A percentile compares a stretch with the other conserved stretches of the same genome.
phyloP scores from a whole-genome alignment of 1,140 invertebrate genomes.

The Cryptotermes secundus region DNA sequence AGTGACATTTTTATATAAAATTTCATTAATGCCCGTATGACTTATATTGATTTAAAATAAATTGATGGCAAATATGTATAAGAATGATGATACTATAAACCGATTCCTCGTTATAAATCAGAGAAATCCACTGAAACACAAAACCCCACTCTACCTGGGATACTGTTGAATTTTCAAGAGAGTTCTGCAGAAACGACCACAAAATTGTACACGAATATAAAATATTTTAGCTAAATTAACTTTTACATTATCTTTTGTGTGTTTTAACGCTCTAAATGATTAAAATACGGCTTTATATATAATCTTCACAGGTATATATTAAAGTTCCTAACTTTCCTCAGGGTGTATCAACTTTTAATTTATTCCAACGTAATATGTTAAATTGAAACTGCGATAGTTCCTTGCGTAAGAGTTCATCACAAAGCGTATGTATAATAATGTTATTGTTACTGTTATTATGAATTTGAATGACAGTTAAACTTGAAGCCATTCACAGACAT shows the following conservation, averaged over 20 bases:
- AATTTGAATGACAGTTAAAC: conserved; percentile 12
- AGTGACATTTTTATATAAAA: no score
- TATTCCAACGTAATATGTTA: no score
- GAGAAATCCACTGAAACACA: neutral
- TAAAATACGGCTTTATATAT: neutral
- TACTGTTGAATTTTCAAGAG: neutral
- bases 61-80: no score
- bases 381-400: neutral
- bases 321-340: neutral
- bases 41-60: no score
- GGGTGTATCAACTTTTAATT: neutral
- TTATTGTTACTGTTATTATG: conserved; percentile 3
- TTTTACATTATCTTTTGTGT: neutral
- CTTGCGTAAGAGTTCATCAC: neutral
- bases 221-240: neutral
- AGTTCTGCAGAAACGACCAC: neutral
- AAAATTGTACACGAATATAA: neutral
- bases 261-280: neutral
- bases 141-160: neutral
- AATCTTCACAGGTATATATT: neutral
- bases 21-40: no score
- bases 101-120: no score
- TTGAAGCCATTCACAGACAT: neutral
- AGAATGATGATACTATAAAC: no score
- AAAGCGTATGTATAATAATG: neutral